These are phyloP conservation scores for Burhinus oedicnemus DNA, from an alignment of 2,113 vertebrate species.

Conservation along the genomic window DNA sequence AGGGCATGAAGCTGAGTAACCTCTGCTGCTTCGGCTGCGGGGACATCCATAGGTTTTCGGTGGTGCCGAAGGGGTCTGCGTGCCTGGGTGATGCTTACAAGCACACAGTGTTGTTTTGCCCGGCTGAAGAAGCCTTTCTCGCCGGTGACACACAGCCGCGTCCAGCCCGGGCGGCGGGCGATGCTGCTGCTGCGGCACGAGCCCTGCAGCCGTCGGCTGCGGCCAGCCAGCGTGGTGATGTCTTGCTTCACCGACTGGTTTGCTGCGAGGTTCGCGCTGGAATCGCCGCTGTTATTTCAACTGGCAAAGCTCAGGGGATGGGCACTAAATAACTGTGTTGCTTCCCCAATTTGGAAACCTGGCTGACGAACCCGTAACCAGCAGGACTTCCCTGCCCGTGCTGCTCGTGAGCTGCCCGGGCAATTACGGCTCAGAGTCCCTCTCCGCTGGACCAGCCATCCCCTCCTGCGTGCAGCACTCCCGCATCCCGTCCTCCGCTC, in stretches of 20 bases:
- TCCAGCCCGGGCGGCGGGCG: neutral
- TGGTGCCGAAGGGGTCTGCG: neutral
- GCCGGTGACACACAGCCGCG: neutral
- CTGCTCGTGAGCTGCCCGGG: neutral
- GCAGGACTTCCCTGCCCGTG: neutral
- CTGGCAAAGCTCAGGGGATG: neutral
- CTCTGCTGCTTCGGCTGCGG: neutral
- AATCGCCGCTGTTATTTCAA: neutral
- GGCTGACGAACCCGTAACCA: neutral
- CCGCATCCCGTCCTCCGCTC: neutral
- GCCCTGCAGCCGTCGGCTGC: neutral
- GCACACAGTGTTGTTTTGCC: neutral
- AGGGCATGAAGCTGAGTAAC: neutral
- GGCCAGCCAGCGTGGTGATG: neutral
- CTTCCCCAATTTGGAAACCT: neutral
- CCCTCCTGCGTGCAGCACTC: neutral
- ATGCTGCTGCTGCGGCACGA: neutral
- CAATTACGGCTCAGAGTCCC: neutral
- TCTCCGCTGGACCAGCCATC: neutral
- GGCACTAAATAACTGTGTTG: neutral
- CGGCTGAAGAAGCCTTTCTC: neutral
- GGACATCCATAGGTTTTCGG: neutral
- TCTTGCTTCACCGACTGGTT: neutral
- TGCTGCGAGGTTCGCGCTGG: neutral
- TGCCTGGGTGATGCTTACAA: accelerated